Conservation (phyloP, 1,140 invertebrate genomes). For the Dinoponera quadriceps region DNA sequence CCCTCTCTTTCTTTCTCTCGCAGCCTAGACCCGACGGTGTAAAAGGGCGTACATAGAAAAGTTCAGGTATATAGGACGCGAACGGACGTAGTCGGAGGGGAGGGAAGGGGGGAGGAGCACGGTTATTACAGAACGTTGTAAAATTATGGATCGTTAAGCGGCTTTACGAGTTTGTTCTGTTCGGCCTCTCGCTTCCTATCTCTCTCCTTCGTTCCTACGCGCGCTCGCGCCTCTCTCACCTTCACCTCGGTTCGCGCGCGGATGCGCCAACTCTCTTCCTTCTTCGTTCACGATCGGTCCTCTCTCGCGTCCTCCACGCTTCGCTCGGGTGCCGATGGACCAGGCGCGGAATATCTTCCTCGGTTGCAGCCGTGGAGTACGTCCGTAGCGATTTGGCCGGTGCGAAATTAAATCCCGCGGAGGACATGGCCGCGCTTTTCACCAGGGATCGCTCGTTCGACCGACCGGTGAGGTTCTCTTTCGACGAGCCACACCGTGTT, state of each 20-base stretch:
- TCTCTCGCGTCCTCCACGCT: not conserved
- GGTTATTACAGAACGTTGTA: slow-evolving; percentile 82
- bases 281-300: not conserved
- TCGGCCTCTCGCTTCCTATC: slow-evolving; percentile 66
- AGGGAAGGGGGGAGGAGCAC: slow-evolving; percentile 51
- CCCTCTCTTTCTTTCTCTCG: not conserved
- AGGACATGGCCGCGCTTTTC: slow-evolving; percentile 67
- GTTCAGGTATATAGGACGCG: slow-evolving; percentile 33
- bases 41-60: slow-evolving; percentile 62
- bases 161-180: slow-evolving; percentile 83
- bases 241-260: too few relatives aligned
- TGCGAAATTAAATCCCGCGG: slow-evolving; percentile 70
- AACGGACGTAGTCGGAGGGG: slow-evolving; percentile 20
- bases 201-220: slow-evolving; percentile 48
- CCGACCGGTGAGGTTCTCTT: slow-evolving; percentile 59
- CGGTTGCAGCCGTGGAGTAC: not conserved
- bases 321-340: not conserved
- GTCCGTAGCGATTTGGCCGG: slow-evolving; percentile 5
- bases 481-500: slow-evolving; percentile 2
- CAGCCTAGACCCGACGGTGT: slow-evolving; percentile 36
- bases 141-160: slow-evolving; percentile 83
- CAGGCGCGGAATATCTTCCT: slow-evolving; percentile 23
- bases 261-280: too few relatives aligned
- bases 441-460: not conserved
- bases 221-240: slow-evolving; percentile 57